These are phyloP conservation scores for Philopedon plagiatum DNA, from an alignment of 2,888 invertebrate genomes.

Conservation along the genomic window DNA sequence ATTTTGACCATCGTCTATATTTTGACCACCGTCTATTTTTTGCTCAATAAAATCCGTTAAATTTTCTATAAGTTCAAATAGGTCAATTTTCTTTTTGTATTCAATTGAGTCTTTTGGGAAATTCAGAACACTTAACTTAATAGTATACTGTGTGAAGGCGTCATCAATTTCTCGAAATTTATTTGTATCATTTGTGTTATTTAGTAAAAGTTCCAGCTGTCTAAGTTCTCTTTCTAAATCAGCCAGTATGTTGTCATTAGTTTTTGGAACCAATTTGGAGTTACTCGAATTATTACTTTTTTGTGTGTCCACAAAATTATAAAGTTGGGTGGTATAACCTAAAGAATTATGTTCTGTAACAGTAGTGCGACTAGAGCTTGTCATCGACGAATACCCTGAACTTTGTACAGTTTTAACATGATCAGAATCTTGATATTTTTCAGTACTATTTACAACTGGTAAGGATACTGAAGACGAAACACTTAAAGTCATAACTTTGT, in stretches of 20 bases:
- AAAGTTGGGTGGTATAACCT: neutral
- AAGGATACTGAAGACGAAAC: neutral
- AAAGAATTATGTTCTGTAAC: neutral
- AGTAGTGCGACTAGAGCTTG: neutral
- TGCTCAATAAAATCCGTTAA: constrained; percentile 47
- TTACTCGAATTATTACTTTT: neutral
- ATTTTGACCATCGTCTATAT: constrained; percentile 38
- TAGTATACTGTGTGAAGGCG: constrained; percentile 31
- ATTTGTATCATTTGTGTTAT: neutral
- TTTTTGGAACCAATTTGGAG: neutral
- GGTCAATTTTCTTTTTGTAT: constrained; percentile 33
- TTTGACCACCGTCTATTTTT: constrained; percentile 42
- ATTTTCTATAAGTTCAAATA: constrained; percentile 42
- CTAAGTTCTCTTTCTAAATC: constrained; percentile 30
- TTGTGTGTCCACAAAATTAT: neutral
- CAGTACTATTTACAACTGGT: neutral
- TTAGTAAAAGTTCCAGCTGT: neutral
- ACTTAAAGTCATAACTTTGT: constrained; percentile 27
- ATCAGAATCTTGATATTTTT: neutral
- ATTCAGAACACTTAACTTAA: constrained; percentile 39
- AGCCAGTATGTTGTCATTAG: neutral
- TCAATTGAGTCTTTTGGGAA: constrained; percentile 28
- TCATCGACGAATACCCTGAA: neutral
- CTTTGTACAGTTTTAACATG: neutral
- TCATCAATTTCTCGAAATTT: constrained; percentile 50